A percentile compares a stretch with the other conserved stretches of the same genome.
Evolutionary conservation across 2,113 vertebrate species (phyloP).

Genomic region (Osmerus mordax): DNA sequence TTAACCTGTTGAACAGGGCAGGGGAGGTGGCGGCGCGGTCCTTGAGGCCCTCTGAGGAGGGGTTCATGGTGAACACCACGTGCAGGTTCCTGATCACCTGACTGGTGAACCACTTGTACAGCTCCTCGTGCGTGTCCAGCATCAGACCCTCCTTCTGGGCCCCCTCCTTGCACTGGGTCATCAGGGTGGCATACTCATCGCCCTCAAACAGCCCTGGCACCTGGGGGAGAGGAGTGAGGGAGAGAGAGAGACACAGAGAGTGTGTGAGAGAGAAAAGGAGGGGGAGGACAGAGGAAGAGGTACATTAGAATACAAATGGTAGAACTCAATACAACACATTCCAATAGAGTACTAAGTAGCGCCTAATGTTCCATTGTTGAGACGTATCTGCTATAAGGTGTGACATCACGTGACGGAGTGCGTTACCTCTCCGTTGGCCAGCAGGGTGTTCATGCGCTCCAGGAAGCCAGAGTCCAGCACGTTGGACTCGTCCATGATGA

Average conservation of each 20-base stretch:
- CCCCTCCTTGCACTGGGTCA: slow-evolving; percentile 98
- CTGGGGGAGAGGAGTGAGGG: slow-evolving; percentile 55
- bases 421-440: slow-evolving; percentile 95
- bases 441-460: slow-evolving; percentile 96
- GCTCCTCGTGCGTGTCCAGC: slow-evolving; percentile 96
- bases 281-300: not conserved
- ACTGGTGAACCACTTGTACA: slow-evolving; percentile 99
- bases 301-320: not conserved
- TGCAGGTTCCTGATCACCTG: slow-evolving; percentile 98
- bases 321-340: not conserved
- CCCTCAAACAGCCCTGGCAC: slow-evolving; percentile 98
- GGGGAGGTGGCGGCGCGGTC: slow-evolving; percentile 96
- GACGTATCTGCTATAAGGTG: not conserved
- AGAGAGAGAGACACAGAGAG: not conserved
- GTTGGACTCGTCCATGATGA: slow-evolving; percentile 99
- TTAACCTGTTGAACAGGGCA: slow-evolving; percentile 96
- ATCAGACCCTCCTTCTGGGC: slow-evolving; percentile 98
- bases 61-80: slow-evolving; percentile 99
- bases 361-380: not conserved
- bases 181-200: slow-evolving; percentile 94
- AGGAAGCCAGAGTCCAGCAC: slow-evolving; percentile 96
- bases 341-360: not conserved
- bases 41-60: slow-evolving; percentile 97
- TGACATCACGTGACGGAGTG: not conserved
- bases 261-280: not conserved